Conservation (phyloP, 1,140 invertebrate genomes). For the Pseudomyrmex gracilis region DNA sequence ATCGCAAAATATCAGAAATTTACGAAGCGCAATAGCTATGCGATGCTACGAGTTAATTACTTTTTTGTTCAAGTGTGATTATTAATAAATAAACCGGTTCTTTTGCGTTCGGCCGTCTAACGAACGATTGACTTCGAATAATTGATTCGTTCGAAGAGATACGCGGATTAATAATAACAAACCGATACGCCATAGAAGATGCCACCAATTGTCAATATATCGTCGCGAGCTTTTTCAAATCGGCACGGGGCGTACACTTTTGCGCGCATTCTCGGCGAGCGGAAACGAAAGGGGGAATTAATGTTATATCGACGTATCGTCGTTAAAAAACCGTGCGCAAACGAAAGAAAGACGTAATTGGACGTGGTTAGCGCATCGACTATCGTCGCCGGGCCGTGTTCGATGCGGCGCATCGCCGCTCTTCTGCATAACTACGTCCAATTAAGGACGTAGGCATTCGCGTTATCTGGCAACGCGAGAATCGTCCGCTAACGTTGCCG, state of each 20-base stretch:
- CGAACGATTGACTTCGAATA: too few species aligned
- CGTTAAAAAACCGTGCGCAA: slow-evolving; percentile 12
- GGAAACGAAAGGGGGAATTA: slow-evolving; percentile 10
- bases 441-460: slow-evolving; percentile 55
- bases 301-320: slow-evolving; percentile 23
- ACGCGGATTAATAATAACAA: slow-evolving; percentile 1
- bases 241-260: not conserved
- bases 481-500: not conserved
- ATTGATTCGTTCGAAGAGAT: too few species aligned
- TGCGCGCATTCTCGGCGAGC: not conserved
- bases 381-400: slow-evolving; percentile 22
- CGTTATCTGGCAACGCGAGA: slow-evolving; percentile 53
- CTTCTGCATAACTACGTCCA: slow-evolving; percentile 60
- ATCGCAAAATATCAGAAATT: too few species aligned
- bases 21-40: too few species aligned
- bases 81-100: too few species aligned
- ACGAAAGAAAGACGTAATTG: slow-evolving; percentile 59
- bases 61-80: too few species aligned
- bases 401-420: slow-evolving; percentile 3
- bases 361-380: slow-evolving; percentile 29
- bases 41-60: too few species aligned
- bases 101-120: too few species aligned
- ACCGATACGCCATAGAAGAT: not conserved
- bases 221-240: slow-evolving; percentile 22
- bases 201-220: not conserved